phyloP scores from a whole-genome alignment of 1,140 invertebrate species.

The Luehdorfia chinensis region DNA sequence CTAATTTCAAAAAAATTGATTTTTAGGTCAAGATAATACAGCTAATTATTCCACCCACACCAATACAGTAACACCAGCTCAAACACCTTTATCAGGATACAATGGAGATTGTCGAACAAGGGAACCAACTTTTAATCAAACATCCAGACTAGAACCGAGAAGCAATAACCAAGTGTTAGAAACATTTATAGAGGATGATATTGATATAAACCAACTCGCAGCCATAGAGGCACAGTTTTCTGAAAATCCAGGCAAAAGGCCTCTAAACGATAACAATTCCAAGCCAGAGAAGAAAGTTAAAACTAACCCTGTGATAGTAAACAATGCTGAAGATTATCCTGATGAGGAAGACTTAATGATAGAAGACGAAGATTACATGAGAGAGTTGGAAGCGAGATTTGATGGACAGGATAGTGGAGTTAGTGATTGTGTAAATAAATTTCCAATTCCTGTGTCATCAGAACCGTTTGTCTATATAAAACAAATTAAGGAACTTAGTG shows the following conservation, averaged over 20 bases:
- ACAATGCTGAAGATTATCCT: conserved; percentile 36
- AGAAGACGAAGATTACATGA: conserved; percentile 55
- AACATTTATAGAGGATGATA: conserved; percentile 44
- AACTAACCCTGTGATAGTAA: conserved; percentile 17
- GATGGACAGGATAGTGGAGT: conserved; percentile 28
- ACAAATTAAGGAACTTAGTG: conserved; percentile 54
- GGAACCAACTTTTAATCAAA: conserved; percentile 7
- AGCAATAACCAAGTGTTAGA: no score
- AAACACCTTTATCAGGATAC: no score
- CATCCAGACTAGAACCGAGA: conserved; percentile 16
- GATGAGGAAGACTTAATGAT: conserved; percentile 43
- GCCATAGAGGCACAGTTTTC: conserved; percentile 45
- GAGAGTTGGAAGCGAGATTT: conserved; percentile 46
- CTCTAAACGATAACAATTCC: conserved; percentile 13
- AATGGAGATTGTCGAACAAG: no score
- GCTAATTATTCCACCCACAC: no score
- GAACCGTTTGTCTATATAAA: conserved; percentile 68
- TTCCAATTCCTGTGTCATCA: conserved; percentile 30
- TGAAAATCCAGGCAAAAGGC: conserved; percentile 35
- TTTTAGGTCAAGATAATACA: no score
- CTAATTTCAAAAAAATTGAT: no score
- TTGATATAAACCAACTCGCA: conserved; percentile 49
- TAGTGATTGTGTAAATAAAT: conserved; percentile 15
- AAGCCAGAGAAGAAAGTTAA: conserved; percentile 54
- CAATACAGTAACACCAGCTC: no score